phyloP scores from a whole-genome alignment of 2,113 vertebrate genomes.

The Catharus bicknelli region DNA sequence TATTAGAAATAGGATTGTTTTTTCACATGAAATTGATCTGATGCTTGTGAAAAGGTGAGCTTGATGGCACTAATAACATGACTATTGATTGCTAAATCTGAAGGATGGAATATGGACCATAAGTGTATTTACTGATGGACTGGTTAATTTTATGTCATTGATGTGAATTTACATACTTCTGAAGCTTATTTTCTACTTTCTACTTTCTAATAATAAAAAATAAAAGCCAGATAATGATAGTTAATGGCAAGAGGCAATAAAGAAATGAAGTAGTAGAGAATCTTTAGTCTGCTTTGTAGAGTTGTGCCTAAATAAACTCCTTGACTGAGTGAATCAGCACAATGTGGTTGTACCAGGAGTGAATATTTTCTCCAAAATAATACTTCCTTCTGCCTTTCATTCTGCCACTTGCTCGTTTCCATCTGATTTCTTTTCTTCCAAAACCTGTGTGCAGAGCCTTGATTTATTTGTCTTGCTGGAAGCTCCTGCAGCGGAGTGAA shows the following conservation, averaged over 20 bases:
- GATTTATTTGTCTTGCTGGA: background rate
- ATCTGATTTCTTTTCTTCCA: background rate
- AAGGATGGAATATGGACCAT: background rate
- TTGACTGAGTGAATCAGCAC: background rate
- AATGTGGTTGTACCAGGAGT: background rate
- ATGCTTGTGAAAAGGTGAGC: background rate
- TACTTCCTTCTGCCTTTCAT: background rate
- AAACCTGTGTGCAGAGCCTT: background rate
- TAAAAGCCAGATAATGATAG: background rate
- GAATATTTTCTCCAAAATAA: background rate
- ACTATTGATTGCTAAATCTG: background rate
- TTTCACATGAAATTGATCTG: background rate
- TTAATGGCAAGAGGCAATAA: background rate
- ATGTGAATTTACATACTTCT: background rate
- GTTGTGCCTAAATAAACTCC: background rate
- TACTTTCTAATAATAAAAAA: background rate
- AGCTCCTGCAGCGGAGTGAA: background rate
- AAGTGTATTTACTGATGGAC: background rate
- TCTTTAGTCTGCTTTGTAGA: background rate
- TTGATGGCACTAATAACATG: background rate
- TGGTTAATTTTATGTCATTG: background rate
- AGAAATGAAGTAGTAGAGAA: background rate
- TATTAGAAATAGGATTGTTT: background rate
- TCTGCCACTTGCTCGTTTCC: background rate
- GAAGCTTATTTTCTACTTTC: background rate